phyloP scores from a whole-genome alignment of 2,113 vertebrate species.

The Gavialis gangeticus region DNA sequence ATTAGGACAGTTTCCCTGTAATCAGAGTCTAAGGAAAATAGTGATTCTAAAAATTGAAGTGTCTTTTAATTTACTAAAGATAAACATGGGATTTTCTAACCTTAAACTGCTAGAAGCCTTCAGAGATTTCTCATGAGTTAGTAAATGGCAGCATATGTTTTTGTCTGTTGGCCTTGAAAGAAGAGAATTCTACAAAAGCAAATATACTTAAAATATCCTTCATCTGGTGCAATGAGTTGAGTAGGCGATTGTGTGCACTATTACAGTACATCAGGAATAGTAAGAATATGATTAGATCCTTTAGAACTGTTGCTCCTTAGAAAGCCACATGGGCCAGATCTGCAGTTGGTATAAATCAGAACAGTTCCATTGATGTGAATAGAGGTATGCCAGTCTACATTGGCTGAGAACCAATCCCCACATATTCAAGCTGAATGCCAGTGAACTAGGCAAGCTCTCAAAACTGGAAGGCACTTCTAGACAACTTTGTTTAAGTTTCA shows the following conservation, averaged over 20 bases:
- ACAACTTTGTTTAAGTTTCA: background rate
- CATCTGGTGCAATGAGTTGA: background rate
- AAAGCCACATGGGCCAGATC: background rate
- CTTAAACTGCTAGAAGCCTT: background rate
- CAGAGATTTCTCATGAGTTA: background rate
- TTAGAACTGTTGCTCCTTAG: background rate
- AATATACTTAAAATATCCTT: background rate
- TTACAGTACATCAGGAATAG: background rate
- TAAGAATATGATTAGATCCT: background rate
- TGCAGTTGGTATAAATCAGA: background rate
- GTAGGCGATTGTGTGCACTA: background rate
- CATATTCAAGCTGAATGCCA: background rate
- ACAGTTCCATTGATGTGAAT: background rate
- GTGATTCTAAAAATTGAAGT: background rate
- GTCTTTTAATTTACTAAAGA: background rate
- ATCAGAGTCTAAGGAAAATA: too few species aligned
- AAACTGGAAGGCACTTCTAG: background rate
- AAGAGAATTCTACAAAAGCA: background rate
- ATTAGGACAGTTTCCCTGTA: too few species aligned
- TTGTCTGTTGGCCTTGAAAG: background rate
- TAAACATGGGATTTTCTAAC: background rate
- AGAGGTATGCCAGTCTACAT: background rate
- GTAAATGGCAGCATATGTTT: background rate
- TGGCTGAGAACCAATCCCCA: background rate
- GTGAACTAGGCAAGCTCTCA: background rate